Evolutionary conservation across 2,888 invertebrate species (phyloP).

Genomic region (Drosophila siamana): DNA sequence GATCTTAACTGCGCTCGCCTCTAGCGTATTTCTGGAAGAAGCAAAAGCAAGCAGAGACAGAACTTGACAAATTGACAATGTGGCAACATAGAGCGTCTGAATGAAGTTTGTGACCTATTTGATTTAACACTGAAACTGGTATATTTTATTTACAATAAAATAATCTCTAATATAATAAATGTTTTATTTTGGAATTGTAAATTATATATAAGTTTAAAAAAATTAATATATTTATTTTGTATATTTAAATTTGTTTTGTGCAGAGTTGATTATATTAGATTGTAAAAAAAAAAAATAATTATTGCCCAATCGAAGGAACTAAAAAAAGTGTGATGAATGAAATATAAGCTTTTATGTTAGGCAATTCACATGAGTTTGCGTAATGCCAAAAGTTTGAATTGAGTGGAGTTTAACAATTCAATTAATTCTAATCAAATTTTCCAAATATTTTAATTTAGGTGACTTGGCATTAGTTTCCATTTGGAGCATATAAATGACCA

Average conservation of each 20-base stretch:
- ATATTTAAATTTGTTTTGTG: too few species aligned
- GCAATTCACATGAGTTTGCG: neutral
- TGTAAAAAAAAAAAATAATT: too few species aligned
- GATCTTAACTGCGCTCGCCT: constrained; percentile 28
- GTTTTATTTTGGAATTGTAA: too few species aligned
- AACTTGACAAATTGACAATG: constrained; percentile 54
- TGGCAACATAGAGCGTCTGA: too few species aligned
- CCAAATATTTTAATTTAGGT: neutral
- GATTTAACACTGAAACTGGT: too few species aligned
- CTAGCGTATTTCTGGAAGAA: neutral
- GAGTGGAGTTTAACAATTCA: neutral
- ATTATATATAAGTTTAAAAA: too few species aligned
- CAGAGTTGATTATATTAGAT: too few species aligned
- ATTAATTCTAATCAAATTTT: neutral
- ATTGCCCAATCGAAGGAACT: neutral
- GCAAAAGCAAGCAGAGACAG: constrained; percentile 14
- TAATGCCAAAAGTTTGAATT: constrained; percentile 1
- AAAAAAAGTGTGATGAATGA: neutral
- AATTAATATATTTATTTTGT: too few species aligned
- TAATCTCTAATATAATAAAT: too few species aligned
- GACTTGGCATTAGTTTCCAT: constrained; percentile 10
- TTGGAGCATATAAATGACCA: neutral
- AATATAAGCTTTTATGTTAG: neutral
- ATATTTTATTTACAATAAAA: too few species aligned
- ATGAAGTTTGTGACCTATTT: too few species aligned